Base-by-base conservation (phyloP, 2,113 vertebrate species). In the Chrysochloris asiatica region DNA sequence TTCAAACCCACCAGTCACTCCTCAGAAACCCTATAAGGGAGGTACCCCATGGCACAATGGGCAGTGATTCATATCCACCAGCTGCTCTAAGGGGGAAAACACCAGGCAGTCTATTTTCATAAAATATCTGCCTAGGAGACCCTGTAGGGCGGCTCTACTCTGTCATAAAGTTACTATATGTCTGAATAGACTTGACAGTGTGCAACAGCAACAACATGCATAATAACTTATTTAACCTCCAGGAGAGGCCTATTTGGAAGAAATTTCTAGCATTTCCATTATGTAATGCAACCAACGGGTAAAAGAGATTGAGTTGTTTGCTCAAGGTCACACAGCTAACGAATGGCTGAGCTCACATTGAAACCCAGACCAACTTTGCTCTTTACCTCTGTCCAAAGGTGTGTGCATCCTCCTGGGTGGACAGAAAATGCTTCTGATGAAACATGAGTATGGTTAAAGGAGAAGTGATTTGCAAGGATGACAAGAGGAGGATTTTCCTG, bases 201-300 rank as follows among this genome's bases (percentile, higher is more conserved):
- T n/a, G n/a, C n/a, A n/a, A n/a, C n/a, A n/a, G n/a, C 63, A 65
- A 63, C 33, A 65, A 65, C 30, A 63, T 33, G 14, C 7, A 82
- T 63, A 90, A 65, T 75, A 72, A 48, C 67, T 63, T 52, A 84
- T 90, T 80, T 87, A 77, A 76, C 43, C 45, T 77, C 63, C 13
- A 22, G 24, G 22, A 82, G 50, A 82, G 59, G 67, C 19, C 33
- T 36, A 28, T 45, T 79, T 77, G 11, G 71, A 89, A 83, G 30
- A 12, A 78, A 65, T 87, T 77, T 16, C 28, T 85, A 41, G 38
- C 22, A 73, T 45, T 28, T 50, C 16, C 4, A 8, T 45, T 61
- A 88, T 14, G 88, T n/a, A 82, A 81, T 77, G 19, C 13, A 73
- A 65, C 11, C 71, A 71, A n/a, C 77, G 30, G 65, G 30, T 47